Conservation (phyloP, 2,888 invertebrate genomes). For the Tenthredo distinguenda region DNA sequence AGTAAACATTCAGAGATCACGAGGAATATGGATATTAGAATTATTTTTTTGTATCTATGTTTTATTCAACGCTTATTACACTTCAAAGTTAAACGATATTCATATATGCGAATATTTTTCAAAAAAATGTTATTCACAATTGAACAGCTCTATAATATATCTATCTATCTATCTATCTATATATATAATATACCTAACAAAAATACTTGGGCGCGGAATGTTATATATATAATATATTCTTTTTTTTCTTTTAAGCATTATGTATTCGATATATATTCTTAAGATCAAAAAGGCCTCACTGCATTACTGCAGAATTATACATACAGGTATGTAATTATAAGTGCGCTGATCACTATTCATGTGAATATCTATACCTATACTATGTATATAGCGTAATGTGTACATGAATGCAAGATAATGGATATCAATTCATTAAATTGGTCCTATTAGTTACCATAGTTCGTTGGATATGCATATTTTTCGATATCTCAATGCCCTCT, state of each 20-base stretch:
- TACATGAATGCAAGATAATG: neutral
- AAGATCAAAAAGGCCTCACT: conserved; percentile 36
- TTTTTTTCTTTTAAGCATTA: neutral
- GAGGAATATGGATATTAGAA: neutral
- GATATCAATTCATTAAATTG: conserved; percentile 3
- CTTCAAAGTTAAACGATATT: conserved; percentile 3
- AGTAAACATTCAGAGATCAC: neutral
- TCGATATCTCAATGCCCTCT: neutral
- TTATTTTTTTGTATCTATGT: neutral
- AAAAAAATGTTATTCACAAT: conserved; percentile 19
- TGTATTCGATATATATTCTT: neutral
- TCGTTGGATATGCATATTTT: conserved; percentile 30
- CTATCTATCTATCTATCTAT: neutral
- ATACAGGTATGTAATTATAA: neutral
- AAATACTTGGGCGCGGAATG: conserved; percentile 38
- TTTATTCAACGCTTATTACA: conserved; percentile 32
- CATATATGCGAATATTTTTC: neutral
- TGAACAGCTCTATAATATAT: conserved; percentile 20
- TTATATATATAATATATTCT: conserved; percentile 9
- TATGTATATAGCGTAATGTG: neutral
- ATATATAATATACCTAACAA: neutral
- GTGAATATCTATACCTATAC: conserved; percentile 1
- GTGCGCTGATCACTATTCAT: neutral
- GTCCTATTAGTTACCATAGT: neutral
- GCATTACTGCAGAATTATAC: conserved; percentile 7